Evolutionary conservation across 2,888 invertebrate species (phyloP).

Genomic region (Aleiodes testaceus): DNA sequence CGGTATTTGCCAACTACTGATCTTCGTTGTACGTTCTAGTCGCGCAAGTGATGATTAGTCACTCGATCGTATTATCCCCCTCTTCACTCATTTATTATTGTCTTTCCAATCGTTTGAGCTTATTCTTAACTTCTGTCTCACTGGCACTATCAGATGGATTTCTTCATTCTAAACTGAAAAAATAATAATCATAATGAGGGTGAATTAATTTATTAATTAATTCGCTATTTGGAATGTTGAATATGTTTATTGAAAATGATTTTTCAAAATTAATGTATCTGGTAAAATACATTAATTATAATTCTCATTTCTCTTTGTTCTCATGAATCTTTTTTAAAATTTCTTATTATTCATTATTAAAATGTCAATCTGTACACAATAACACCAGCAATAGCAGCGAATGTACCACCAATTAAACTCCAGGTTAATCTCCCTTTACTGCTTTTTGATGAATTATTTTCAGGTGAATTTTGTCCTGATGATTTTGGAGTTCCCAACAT

Average conservation of each 20-base stretch:
- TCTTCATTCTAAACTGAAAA: background rate
- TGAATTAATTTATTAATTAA: background rate
- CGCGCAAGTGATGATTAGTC: constrained; percentile 5
- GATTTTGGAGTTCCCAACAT: constrained; percentile 75
- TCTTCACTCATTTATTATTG: constrained; percentile 9
- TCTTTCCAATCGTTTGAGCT: constrained; percentile 18
- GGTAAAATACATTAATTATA: background rate
- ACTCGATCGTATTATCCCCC: constrained; percentile 7
- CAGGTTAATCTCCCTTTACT: constrained; percentile 74
- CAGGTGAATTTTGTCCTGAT: constrained; percentile 39
- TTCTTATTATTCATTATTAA: constrained; percentile 23
- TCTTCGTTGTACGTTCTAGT: constrained; percentile 1
- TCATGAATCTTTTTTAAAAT: background rate
- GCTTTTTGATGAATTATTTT: constrained; percentile 17
- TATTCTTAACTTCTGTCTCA: constrained; percentile 15
- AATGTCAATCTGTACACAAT: constrained; percentile 81
- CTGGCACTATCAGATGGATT: background rate
- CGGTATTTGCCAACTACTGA: constrained; percentile 12
- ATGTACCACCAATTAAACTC: constrained; percentile 81
- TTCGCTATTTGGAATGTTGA: constrained; percentile 2
- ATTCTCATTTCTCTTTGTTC: constrained; percentile 9
- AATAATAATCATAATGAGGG: too few species aligned
- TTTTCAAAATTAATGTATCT: background rate
- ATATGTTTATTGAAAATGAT: constrained; percentile 3
- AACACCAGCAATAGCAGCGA: constrained; percentile 82